phyloP scores from a whole-genome alignment of 2,797 vertebrate species.

The Eupleurogrammus muticus region DNA sequence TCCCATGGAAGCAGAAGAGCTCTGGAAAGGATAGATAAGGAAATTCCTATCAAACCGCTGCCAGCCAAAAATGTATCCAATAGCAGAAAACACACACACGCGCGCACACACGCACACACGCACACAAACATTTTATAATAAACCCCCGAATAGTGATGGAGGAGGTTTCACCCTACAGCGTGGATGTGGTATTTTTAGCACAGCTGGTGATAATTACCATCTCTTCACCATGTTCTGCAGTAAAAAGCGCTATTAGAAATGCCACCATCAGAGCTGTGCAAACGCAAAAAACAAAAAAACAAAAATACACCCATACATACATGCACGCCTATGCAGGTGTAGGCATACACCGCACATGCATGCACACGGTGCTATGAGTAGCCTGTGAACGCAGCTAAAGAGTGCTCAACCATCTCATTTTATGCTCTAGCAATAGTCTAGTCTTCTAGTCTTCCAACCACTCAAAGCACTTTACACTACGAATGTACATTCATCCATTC shows the following conservation, averaged over 20 bases:
- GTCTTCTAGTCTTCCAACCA: no score
- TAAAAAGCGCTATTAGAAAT: conserved; percentile 68
- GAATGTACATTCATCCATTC: no score
- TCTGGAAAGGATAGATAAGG: conserved; percentile 88
- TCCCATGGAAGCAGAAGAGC: conserved; percentile 83
- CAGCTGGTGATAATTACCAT: conserved; percentile 81
- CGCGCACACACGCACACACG: background rate
- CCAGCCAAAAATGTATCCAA: conserved; percentile 86
- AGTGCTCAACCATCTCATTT: conserved; percentile 28
- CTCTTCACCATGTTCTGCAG: conserved; percentile 73
- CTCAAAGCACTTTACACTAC: no score
- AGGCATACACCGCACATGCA: conserved; percentile 1
- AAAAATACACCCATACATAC: conserved; percentile 11
- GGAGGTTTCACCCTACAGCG: conserved; percentile 81
- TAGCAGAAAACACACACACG: conserved; percentile 63
- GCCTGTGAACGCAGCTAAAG: conserved; percentile 14
- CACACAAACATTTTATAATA: conserved; percentile 82
- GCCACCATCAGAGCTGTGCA: conserved; percentile 63
- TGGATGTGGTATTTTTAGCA: conserved; percentile 80
- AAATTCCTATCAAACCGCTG: conserved; percentile 83
- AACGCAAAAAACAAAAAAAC: background rate
- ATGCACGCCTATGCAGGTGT: conserved; percentile 36
- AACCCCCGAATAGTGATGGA: conserved; percentile 79
- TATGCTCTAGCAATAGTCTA: conserved; percentile 17
- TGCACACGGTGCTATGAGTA: conserved; percentile 21